Base-by-base conservation (phyloP, 1,140 invertebrate genomes). In the Scaptomyza pallida region DNA sequence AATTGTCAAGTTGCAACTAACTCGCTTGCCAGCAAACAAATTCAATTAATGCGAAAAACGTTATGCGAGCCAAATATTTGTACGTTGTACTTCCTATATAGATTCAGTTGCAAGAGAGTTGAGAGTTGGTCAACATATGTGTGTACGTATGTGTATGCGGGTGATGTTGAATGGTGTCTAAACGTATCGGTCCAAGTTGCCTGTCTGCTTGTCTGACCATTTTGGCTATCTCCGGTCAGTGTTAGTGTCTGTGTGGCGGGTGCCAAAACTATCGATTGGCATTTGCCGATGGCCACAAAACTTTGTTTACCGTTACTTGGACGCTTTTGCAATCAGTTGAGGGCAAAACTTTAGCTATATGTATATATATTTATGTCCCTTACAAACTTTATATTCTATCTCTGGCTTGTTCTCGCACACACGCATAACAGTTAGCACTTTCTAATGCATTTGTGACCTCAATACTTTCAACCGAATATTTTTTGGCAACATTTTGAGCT, bases 371-470 rank as follows among this genome's bases (percentile, higher is more conserved):
- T 82, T 82, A 70, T 77, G 69, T 55, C 33, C 17, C 9, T 45
- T 54, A 44, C 47, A 45, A 23, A 67, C 23, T 67, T 57, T 33
- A 50, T 35, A 33, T 19, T 26, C 15, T 6, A 9, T 19, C 8
- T 37, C n/a, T n/a, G n/a, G n/a, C n/a, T n/a, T n/a, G n/a, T n/a
- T n/a, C n/a, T n/a, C 17, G 8, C 35, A 13, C 26, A 30, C 26
- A 30, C 26, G 26, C 26, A 30, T 13, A 37, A 21, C 21, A 60
- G 72, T 72, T 68, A 78, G 70, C 78, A 71, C 69, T 70, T 68
- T 69, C 78, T 71, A 70, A 77, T 82, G 64, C 64, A 74, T 63
- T 71, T 71, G 45, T 75, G 78, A 71, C 78, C 78, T 63, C 63
- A 50, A 82, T 71, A 51, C n/a, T 67, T 33, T 10, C 10, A 47